A percentile compares a stretch with the other conserved stretches of the same genome.
Conservation (phyloP, 2,113 vertebrate genomes). For the Prietella phreatophila region DNA sequence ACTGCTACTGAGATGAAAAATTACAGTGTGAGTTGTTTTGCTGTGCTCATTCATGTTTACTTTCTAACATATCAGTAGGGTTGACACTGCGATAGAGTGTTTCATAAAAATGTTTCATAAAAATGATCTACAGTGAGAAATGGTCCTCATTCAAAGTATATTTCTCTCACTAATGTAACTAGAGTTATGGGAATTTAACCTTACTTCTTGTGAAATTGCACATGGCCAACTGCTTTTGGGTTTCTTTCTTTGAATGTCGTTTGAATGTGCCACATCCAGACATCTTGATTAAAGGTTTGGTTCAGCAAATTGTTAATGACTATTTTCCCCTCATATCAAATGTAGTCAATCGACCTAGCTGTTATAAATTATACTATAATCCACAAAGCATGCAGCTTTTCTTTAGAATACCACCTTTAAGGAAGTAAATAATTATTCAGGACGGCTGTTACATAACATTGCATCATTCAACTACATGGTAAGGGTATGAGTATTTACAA, state of each 20-base stretch:
- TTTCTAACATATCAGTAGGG: constrained; percentile 22
- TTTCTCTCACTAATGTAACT: constrained; percentile 24
- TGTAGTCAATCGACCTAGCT: neutral
- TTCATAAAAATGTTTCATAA: neutral
- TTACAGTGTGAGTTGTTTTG: neutral
- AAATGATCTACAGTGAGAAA: neutral
- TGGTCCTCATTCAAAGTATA: constrained; percentile 1
- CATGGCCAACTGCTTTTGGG: neutral
- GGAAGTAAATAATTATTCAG: neutral
- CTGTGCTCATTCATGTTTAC: neutral
- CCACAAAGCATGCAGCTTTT: neutral
- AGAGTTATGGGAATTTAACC: neutral
- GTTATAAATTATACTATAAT: neutral
- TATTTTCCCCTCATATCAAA: neutral
- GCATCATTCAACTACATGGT: neutral
- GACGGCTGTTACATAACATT: neutral
- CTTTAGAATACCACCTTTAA: neutral
- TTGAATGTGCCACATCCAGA: constrained; percentile 5
- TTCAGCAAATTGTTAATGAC: neutral
- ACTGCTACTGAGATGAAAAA: neutral
- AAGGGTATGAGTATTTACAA: neutral
- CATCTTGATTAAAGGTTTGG: neutral
- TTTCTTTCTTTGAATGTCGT: constrained; percentile 12
- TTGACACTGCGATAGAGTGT: neutral
- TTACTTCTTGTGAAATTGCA: constrained; percentile 13